Percentiles rank a stretch among this genome's conserved stretches.
These are phyloP conservation scores for Brachyhypopomus occidentalis DNA, from an alignment of 2,113 vertebrate genomes.

Conservation along the genomic window DNA sequence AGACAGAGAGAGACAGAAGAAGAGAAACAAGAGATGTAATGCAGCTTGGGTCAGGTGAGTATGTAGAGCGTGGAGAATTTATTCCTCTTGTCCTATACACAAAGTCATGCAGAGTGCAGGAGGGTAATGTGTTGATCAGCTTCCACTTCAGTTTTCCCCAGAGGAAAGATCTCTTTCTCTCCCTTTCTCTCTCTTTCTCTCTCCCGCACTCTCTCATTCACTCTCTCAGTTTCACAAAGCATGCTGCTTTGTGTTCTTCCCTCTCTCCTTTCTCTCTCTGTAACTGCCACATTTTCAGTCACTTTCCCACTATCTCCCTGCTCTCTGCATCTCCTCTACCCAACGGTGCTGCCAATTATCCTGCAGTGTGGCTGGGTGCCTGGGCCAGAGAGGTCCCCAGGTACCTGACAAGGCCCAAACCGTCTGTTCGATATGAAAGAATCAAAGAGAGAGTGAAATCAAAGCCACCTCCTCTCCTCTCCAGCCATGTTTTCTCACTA, in stretches of 20 bases:
- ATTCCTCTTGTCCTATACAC: slow-evolving; percentile 22
- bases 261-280: slow-evolving; percentile 33
- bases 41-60: slow-evolving; percentile 4
- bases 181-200: background rate
- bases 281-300: slow-evolving; percentile 20
- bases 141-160: slow-evolving; percentile 15
- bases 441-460: slow-evolving; percentile 45
- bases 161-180: background rate
- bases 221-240: background rate
- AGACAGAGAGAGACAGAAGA: background rate
- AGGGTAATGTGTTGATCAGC: slow-evolving; percentile 32
- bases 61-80: slow-evolving; percentile 20
- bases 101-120: slow-evolving; percentile 28
- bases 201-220: slow-evolving; percentile 4
- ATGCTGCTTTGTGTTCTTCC: background rate
- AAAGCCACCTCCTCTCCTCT: slow-evolving; percentile 45
- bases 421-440: slow-evolving; percentile 54
- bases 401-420: slow-evolving; percentile 54
- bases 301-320: slow-evolving; percentile 24
- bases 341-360: slow-evolving; percentile 50
- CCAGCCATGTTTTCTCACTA: background rate
- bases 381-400: slow-evolving; percentile 31
- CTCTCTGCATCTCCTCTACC: slow-evolving; percentile 46
- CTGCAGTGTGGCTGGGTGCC: slow-evolving; percentile 37
- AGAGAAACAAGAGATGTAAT: background rate